Percentiles rank a stretch among this genome's conserved stretches.
phyloP scores from a whole-genome alignment of 2,888 invertebrate genomes.

The Idaea aversata region DNA sequence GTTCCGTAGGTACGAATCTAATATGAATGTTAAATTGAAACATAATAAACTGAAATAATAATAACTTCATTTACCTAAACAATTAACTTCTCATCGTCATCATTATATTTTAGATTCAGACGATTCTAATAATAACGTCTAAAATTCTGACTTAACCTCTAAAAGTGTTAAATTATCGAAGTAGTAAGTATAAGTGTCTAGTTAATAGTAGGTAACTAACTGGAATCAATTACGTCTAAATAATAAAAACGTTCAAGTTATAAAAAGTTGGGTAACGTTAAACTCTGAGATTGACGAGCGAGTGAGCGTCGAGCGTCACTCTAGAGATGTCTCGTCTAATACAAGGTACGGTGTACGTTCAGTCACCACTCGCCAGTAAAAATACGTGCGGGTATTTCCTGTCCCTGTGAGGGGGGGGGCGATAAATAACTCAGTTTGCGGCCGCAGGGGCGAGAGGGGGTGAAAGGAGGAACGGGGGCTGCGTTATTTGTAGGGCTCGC shows the following conservation, averaged over 20 bases:
- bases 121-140: not conserved
- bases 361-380: slow-evolving; percentile 68
- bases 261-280: slow-evolving; percentile 1
- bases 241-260: not conserved
- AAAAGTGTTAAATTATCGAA: slow-evolving; percentile 1
- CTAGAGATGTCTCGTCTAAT: slow-evolving; percentile 63
- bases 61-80: not conserved
- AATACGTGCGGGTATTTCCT: slow-evolving; percentile 77
- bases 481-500: slow-evolving; percentile 79
- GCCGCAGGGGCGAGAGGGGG: slow-evolving; percentile 40
- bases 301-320: slow-evolving; percentile 40
- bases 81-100: not conserved
- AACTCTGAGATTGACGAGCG: slow-evolving; percentile 24
- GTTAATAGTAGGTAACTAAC: not conserved
- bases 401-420: slow-evolving; percentile 63
- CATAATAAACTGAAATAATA: not conserved
- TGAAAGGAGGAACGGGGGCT: slow-evolving; percentile 37
- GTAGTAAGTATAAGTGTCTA: not conserved
- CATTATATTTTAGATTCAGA: not conserved
- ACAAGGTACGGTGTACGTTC: slow-evolving; percentile 32
- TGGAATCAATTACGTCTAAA: not conserved
- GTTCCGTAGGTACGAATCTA: not conserved
- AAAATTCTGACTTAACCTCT: not conserved
- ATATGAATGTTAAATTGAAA: not conserved
- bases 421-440: slow-evolving; percentile 79